phyloP scores from a whole-genome alignment of 2,113 vertebrate species.

The Zingel zingel region DNA sequence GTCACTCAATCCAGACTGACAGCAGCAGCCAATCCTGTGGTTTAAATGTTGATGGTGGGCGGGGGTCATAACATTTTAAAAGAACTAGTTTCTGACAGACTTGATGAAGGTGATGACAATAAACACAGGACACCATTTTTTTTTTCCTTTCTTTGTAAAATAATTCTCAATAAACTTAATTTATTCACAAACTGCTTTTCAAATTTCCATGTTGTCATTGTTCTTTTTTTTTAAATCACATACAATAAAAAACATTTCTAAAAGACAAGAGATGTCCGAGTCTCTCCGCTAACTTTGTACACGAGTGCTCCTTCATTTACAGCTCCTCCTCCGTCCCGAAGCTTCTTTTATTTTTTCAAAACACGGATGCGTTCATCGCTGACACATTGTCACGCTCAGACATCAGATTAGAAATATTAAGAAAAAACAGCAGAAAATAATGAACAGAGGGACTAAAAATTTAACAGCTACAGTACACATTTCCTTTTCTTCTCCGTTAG shows the following conservation, averaged over 20 bases:
- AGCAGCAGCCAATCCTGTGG: too few relatives aligned
- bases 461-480: slow-evolving; percentile 78
- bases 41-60: too few relatives aligned
- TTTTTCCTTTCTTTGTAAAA: slow-evolving; percentile 81
- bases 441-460: slow-evolving; percentile 71
- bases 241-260: slow-evolving; percentile 85
- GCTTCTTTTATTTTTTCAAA: slow-evolving; percentile 48
- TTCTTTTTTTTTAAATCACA: slow-evolving; percentile 78
- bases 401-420: slow-evolving; percentile 79
- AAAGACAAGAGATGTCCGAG: slow-evolving; percentile 79
- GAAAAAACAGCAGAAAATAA: slow-evolving; percentile 76
- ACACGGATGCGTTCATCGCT: slow-evolving; percentile 66
- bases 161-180: slow-evolving; percentile 88
- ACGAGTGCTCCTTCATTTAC: slow-evolving; percentile 49
- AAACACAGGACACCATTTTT: slow-evolving; percentile 53
- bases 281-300: slow-evolving; percentile 78
- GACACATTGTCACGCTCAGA: slow-evolving; percentile 63
- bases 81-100: neutral
- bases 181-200: slow-evolving; percentile 87
- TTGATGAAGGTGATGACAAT: slow-evolving; percentile 8
- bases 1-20: neutral
- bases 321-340: slow-evolving; percentile 20
- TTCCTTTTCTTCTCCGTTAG: slow-evolving; percentile 65
- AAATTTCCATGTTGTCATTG: slow-evolving; percentile 73
- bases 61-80: neutral